phyloP scores from a whole-genome alignment of 2,888 invertebrate species.

The Cecidostiba fungosa region DNA sequence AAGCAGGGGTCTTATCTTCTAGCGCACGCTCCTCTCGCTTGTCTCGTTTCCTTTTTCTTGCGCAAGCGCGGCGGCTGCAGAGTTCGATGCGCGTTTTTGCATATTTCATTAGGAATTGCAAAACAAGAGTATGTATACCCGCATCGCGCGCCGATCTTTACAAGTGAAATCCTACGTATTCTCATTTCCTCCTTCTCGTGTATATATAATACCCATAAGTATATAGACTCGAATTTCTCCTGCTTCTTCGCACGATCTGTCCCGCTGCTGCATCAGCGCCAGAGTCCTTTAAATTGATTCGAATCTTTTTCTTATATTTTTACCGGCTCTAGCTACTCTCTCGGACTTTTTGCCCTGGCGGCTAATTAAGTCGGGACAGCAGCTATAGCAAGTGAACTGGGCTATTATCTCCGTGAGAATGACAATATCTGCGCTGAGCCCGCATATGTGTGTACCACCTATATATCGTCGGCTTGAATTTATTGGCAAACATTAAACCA shows the following conservation, averaged over 20 bases:
- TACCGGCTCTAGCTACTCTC: no score
- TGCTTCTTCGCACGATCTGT: slow-evolving; percentile 17
- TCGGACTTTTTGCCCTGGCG: neutral
- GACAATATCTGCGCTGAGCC: neutral
- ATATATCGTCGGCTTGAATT: neutral
- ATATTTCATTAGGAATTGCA: neutral
- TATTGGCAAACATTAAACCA: neutral
- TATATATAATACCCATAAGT: no score
- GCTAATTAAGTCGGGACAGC: slow-evolving; percentile 3
- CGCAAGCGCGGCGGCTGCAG: no score
- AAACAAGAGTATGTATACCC: neutral
- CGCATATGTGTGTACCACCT: neutral
- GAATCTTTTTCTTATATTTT: neutral
- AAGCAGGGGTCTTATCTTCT: neutral
- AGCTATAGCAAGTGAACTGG: neutral
- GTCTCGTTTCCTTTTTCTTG: neutral
- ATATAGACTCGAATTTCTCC: neutral
- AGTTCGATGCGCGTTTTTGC: neutral
- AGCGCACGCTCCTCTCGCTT: no score
- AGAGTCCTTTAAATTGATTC: neutral
- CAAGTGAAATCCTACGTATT: neutral
- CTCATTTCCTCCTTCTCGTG: neutral
- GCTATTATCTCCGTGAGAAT: neutral
- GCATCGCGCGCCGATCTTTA: neutral
- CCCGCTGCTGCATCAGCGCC: neutral